Evolutionary conservation across 2,113 vertebrate genomes (phyloP), one percentile per base, ranked within the genome.

Genomic region (Campylomormyrus numenius): DNA sequence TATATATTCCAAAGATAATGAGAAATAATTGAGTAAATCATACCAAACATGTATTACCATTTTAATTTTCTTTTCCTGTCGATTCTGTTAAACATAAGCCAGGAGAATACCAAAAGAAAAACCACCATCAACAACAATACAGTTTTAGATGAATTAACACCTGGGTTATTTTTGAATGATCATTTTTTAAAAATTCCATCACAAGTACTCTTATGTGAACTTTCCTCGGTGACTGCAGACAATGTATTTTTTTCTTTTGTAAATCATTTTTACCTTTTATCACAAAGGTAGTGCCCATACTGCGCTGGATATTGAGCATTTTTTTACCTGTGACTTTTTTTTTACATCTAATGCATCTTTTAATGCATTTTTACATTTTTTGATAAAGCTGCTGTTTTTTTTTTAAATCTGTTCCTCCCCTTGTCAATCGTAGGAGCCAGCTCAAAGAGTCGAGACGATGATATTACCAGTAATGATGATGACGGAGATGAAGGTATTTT

Each of bases 401-500:
- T n/a, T 48, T 96, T 95, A 97, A 97, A 94, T 95, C 91, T 96
- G 92, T 95, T 93, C 96, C 96, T 95, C 94, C 94, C 94, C 93
- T 95, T 96, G 94, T 94, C 95, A 95, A 97, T 95, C 96, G 92
- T 95, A 98, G 97, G 97, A 96, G 95, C 95, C 96, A 97, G 96
- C 96, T 95, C 95, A 96, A 97, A 97, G 96, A 97, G 95, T 95
- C 96, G 94, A 95, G 96, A 93, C 93, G 96, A 97, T 96, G 97
- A 96, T 97, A 96, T 97, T 96, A 95, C 94, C 95, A 97, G 93
- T 97, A 98, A 97, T 97, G 97, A 97, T 93, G 96, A 95, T 95
- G 96, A 93, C 94, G 95, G 95, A 94, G 96, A 97, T 93, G 94
- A 97, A 97, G 97, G 97, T 98, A 98, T 97, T 97, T 97, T 97